phyloP scores from a whole-genome alignment of 2,113 vertebrate species.

The Caretta caretta region DNA sequence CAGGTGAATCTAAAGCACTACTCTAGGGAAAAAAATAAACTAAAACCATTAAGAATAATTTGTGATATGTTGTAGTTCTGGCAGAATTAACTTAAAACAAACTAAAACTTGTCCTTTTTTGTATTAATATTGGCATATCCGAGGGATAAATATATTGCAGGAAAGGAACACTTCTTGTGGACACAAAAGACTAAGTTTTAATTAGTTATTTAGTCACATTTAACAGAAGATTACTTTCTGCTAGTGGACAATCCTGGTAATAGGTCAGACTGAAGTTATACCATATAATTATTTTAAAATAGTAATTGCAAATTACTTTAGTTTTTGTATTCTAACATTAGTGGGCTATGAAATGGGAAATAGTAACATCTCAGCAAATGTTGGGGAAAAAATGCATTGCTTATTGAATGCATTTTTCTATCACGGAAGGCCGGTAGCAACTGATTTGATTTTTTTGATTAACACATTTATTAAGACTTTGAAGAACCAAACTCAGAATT shows the following conservation, averaged over 20 bases:
- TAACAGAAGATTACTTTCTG: neutral
- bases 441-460: slow-evolving; percentile 31
- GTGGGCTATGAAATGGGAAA: neutral
- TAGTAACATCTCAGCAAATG: neutral
- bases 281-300: neutral
- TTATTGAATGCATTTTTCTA: neutral
- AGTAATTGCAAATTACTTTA: neutral
- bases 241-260: neutral
- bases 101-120: neutral
- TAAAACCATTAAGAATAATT: neutral
- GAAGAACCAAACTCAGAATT: slow-evolving; percentile 62
- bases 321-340: neutral
- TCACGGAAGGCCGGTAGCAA: neutral
- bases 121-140: neutral
- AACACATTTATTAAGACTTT: slow-evolving; percentile 45
- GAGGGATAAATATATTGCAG: neutral
- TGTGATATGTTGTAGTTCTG: neutral
- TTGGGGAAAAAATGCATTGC: neutral
- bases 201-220: neutral
- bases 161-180: neutral
- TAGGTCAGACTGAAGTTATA: neutral
- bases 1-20: neutral
- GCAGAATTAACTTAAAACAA: neutral
- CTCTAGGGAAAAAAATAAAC: neutral
- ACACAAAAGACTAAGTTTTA: neutral